Evolutionary conservation across 2,797 vertebrate species (phyloP).

Genomic region (Melanitta fusca): DNA sequence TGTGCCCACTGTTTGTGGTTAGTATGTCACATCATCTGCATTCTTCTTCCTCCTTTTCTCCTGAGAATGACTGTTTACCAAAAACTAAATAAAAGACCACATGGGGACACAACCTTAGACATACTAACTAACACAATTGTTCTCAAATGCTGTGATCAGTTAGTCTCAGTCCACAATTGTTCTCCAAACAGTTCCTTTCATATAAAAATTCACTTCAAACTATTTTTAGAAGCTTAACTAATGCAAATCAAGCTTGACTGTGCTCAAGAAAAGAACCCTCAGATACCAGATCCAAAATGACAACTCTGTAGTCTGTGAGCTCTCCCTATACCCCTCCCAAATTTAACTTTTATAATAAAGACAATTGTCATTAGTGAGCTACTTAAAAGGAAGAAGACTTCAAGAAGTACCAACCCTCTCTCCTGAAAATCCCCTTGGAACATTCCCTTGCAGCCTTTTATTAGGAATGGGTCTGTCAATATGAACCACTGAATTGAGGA

Average conservation of each 20-base stretch:
- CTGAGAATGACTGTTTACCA: not conserved
- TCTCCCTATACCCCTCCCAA: not conserved
- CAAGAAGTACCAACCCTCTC: not conserved
- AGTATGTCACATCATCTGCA: not conserved
- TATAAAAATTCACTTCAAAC: constrained; percentile 22
- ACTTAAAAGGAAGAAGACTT: not conserved
- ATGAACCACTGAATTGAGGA: not conserved
- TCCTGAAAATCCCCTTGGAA: not conserved
- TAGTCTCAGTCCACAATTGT: not conserved
- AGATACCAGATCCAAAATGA: not conserved
- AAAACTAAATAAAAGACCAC: not conserved
- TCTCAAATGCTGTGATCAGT: not conserved
- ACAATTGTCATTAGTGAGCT: not conserved
- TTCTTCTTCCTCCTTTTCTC: not conserved
- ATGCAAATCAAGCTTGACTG: not conserved
- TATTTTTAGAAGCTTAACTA: constrained; percentile 1
- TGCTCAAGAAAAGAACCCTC: not conserved
- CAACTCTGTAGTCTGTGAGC: not conserved
- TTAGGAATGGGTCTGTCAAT: not conserved
- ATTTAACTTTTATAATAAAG: not conserved
- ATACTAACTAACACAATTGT: not conserved
- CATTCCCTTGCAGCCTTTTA: not conserved
- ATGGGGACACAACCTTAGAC: not conserved
- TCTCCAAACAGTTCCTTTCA: not conserved
- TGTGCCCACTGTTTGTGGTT: not conserved